These are phyloP conservation scores for Neogobius melanostomus DNA, from an alignment of 2,113 vertebrate species.

Conservation along the genomic window DNA sequence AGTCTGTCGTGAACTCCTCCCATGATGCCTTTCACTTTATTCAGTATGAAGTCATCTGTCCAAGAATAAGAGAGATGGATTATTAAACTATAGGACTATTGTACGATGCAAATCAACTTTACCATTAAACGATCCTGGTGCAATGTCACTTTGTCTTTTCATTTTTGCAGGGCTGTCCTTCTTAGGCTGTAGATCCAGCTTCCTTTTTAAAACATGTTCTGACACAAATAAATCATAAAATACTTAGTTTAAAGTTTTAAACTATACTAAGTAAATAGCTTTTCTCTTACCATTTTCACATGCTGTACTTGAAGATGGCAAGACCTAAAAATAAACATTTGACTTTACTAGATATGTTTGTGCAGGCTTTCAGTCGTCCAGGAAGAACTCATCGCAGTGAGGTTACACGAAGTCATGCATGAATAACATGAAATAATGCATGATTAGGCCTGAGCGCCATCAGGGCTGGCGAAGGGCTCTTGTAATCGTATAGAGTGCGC, in stretches of 20 bases:
- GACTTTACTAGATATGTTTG: neutral
- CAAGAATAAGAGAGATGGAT: neutral
- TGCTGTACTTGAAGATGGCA: neutral
- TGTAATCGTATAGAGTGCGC: too few species aligned
- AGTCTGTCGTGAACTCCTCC: neutral
- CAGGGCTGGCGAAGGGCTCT: too few species aligned
- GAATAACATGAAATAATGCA: too few species aligned
- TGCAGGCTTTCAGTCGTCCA: too few species aligned
- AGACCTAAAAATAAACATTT: constrained; percentile 15
- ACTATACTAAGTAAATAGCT: neutral
- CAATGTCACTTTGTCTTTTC: neutral
- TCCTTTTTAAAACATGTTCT: constrained; percentile 17
- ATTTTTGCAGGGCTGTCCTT: neutral
- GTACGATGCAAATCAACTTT: constrained; percentile 1
- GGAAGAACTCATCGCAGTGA: too few species aligned
- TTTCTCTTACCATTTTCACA: constrained; percentile 6
- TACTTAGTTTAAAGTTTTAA: neutral
- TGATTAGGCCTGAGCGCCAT: too few species aligned
- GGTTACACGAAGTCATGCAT: too few species aligned
- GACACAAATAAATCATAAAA: neutral
- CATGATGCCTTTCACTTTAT: neutral
- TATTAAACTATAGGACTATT: neutral
- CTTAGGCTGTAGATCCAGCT: neutral
- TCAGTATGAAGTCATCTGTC: neutral
- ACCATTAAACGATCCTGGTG: neutral